phyloP scores from a whole-genome alignment of 1,140 invertebrate species.

The Zaprionus africanus region DNA sequence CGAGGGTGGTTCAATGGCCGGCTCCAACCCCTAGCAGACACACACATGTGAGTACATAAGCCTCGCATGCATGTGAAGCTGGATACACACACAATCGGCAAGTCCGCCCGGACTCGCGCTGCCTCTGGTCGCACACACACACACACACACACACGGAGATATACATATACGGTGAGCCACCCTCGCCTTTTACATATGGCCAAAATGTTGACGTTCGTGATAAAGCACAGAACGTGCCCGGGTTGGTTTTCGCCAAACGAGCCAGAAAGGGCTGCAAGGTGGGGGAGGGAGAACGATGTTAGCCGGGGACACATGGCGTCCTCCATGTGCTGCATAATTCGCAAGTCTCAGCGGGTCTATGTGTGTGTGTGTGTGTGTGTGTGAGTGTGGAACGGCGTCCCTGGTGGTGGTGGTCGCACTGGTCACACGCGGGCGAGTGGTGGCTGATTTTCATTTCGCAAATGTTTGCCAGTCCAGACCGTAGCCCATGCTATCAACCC shows the following conservation, averaged over 20 bases:
- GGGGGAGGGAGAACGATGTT: background rate
- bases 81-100: conserved; percentile 21
- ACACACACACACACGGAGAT: conserved; percentile 8
- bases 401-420: conserved; percentile 53
- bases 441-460: conserved; percentile 74
- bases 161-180: conserved; percentile 50
- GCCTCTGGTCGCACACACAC: conserved; percentile 11
- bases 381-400: background rate
- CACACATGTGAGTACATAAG: conserved; percentile 23
- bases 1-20: conserved; percentile 31
- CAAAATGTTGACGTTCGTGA: conserved; percentile 60
- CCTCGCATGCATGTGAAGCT: background rate
- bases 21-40: conserved; percentile 28
- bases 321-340: conserved; percentile 45
- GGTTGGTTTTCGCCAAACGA: conserved; percentile 56
- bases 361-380: conserved; percentile 20
- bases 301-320: conserved; percentile 44
- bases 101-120: conserved; percentile 19
- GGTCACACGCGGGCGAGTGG: conserved; percentile 67
- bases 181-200: conserved; percentile 76
- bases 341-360: conserved; percentile 46
- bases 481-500: background rate
- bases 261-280: conserved; percentile 1
- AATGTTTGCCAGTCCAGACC: conserved; percentile 55
- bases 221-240: conserved; percentile 48